These are phyloP conservation scores for Muscicapa adusta DNA, from an alignment of 2,113 vertebrate genomes.

Conservation along the genomic window DNA sequence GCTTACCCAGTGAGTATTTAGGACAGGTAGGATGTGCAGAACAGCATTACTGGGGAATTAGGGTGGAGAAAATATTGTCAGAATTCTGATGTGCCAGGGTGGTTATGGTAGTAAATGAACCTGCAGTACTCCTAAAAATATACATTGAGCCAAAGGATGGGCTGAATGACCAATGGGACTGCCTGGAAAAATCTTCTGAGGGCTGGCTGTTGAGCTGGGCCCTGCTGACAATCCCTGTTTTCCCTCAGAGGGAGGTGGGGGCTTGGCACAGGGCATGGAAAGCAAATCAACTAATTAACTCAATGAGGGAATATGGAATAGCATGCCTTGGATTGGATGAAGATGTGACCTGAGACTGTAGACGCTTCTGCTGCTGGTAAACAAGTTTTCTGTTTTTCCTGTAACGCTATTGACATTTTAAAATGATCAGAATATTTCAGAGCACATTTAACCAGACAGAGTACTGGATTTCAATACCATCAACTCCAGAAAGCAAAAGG, in stretches of 20 bases:
- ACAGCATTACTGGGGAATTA: neutral
- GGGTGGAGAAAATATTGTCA: neutral
- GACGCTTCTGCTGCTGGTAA: slow-evolving; percentile 21
- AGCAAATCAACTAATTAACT: slow-evolving; percentile 42
- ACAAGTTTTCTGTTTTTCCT: slow-evolving; percentile 16
- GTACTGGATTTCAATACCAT: slow-evolving; percentile 35
- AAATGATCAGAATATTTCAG: slow-evolving; percentile 51
- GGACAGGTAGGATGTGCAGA: neutral
- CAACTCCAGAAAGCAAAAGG: slow-evolving; percentile 12
- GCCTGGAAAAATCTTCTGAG: neutral
- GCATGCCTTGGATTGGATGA: neutral
- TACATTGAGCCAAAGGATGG: neutral
- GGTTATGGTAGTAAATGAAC: neutral
- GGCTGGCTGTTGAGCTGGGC: neutral
- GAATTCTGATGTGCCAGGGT: neutral
- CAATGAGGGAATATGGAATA: neutral
- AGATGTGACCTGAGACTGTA: slow-evolving; percentile 6
- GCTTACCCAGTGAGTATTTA: neutral
- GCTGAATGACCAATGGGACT: neutral
- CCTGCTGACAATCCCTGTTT: neutral
- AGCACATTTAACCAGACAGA: neutral
- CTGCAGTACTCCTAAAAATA: neutral
- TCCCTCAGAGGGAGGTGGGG: neutral
- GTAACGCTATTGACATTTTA: slow-evolving; percentile 10
- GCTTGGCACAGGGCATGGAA: slow-evolving; percentile 6